phyloP scores from a whole-genome alignment of 2,888 invertebrate genomes.

The Sminthurides aquaticus region DNA sequence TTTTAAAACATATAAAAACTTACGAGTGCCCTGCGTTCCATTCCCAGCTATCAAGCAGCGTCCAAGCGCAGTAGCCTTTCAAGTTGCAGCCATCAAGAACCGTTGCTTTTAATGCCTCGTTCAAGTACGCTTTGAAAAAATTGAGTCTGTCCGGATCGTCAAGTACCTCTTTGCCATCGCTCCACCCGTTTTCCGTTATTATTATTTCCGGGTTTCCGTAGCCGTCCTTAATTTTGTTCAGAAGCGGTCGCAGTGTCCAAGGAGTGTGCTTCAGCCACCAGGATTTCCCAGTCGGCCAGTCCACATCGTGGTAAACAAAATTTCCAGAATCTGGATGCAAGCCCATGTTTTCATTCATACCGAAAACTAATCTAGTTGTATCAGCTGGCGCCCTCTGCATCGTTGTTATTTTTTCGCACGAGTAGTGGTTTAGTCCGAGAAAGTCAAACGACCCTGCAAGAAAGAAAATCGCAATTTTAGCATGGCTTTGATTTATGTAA shows the following conservation, averaged over 20 bases:
- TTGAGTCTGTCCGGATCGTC: slow-evolving; percentile 39
- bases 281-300: slow-evolving; percentile 14
- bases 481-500: too few species aligned
- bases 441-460: slow-evolving; percentile 41
- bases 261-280: slow-evolving; percentile 18
- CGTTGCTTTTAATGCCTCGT: slow-evolving; percentile 38
- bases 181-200: slow-evolving; percentile 25
- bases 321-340: slow-evolving; percentile 26
- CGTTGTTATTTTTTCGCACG: slow-evolving; percentile 32
- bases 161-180: slow-evolving; percentile 16
- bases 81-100: slow-evolving; percentile 37
- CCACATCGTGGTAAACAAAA: slow-evolving; percentile 12
- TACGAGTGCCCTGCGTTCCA: slow-evolving; percentile 34
- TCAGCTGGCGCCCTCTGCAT: neutral
- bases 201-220: slow-evolving; percentile 29
- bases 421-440: slow-evolving; percentile 40
- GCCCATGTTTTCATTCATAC: neutral
- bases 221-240: slow-evolving; percentile 32
- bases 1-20: too few species aligned
- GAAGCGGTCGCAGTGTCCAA: slow-evolving; percentile 32
- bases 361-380: neutral
- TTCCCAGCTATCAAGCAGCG: slow-evolving; percentile 31
- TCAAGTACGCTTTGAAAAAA: slow-evolving; percentile 37
- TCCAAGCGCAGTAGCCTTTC: slow-evolving; percentile 30
- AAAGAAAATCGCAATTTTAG: too few species aligned